Base-by-base conservation (phyloP, 2,797 vertebrate genomes). In the Amniataba percoides region DNA sequence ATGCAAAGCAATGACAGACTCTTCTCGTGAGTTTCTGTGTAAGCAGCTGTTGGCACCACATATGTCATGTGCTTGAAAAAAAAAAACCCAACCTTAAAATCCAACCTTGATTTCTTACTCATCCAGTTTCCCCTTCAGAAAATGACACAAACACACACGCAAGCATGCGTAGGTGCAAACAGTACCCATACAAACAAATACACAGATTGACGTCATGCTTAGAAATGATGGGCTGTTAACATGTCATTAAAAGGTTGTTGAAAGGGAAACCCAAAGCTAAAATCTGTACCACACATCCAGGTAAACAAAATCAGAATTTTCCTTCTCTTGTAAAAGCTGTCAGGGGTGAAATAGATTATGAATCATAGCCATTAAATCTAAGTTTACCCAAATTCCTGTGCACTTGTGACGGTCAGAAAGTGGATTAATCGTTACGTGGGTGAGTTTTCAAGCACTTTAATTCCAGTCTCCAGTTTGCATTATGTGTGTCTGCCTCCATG, bases 81-180 rank as follows among this genome's bases (percentile, higher is more conserved):
- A 90, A 84, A 31, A 31, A 31, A 31, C 3, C 27, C 27, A n/a
- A 63, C 61, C 21, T 51, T 59, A 81, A 75, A 59, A 58, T 63
- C 55, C 79, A 72, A 74, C 53, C 62, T 76, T 65, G 65, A 79
- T 85, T 82, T 90, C 68, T 89, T 80, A 69, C 80, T 87, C 65
- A 81, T 78, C 62, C 62, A 80, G 43, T 83, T 82, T 74, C 67
- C 76, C 31, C 34, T 36, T 49, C 27, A 42, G 16, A 76, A 46
- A 46, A 76, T 66, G 51, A 78, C 48, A 58, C 51, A 42, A 46
- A 68, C 57, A 71, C 52, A 58, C 27, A 64, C 19, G 45, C 36
- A 45, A 43, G 15, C 36, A 66, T 18, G 19, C 48, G 39, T 53
- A 39, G 45, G 75, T 25, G 25, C 56, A 86, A 66, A 77, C 52